A percentile compares a stretch with the other conserved stretches of the same genome.
Evolutionary conservation across 2,888 invertebrate species (phyloP).

Genomic region (Aphodius granarius): DNA sequence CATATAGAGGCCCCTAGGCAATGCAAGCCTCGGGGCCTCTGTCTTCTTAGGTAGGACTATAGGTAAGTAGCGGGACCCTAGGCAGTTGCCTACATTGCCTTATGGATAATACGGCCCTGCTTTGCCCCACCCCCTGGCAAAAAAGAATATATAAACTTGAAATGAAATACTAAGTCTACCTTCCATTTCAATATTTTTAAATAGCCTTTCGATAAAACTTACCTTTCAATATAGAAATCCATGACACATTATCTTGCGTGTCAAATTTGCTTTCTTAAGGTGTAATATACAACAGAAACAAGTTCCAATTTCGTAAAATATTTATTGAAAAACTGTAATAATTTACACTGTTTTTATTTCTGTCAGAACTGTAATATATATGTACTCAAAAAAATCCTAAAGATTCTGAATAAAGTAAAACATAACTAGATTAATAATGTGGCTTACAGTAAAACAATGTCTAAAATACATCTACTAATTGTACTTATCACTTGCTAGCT

Average conservation of each 20-base stretch:
- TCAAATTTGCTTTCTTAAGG: neutral
- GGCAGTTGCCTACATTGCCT: no score
- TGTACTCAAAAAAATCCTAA: constrained; percentile 24
- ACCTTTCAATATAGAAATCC: neutral
- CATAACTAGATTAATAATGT: constrained; percentile 20
- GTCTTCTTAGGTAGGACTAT: no score
- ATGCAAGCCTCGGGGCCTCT: no score
- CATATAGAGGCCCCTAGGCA: no score
- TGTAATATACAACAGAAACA: neutral
- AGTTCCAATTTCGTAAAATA: constrained; percentile 24
- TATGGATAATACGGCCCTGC: no score
- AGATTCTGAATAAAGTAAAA: constrained; percentile 24
- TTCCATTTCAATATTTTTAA: no score
- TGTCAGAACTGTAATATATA: constrained; percentile 26
- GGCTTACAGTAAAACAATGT: neutral
- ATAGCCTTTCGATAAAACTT: no score
- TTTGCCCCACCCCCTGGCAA: no score
- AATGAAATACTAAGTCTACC: no score
- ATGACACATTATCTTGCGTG: neutral
- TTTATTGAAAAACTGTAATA: constrained; percentile 30
- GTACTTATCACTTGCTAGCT: constrained; percentile 1
- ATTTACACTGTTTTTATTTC: constrained; percentile 26
- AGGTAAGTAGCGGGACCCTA: no score
- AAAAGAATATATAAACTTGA: no score
- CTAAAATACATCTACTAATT: neutral